Conservation (phyloP, 2,797 vertebrate genomes). For the Cryptoblepharus egeriae region DNA sequence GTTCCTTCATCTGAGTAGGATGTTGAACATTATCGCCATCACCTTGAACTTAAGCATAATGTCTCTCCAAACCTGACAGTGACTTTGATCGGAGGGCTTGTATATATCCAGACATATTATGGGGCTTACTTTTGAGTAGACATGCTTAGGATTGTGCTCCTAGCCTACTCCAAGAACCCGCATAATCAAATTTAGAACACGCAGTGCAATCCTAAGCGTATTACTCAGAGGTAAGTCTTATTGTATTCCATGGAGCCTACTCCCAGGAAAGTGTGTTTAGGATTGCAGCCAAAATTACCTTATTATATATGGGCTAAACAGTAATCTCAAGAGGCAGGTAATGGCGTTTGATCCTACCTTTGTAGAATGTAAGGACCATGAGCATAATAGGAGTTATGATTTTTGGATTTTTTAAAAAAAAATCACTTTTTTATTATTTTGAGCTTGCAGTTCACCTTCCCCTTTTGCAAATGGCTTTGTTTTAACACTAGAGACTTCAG, state of each 20-base stretch:
- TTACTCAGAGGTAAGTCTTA: no score
- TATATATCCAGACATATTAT: neutral
- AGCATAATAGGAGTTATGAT: neutral
- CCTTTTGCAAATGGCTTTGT: conserved; percentile 26
- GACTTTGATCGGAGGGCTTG: neutral
- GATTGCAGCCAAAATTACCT: no score
- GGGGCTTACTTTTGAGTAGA: no score
- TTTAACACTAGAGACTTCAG: conserved; percentile 34
- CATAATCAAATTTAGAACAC: neutral
- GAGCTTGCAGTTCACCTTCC: conserved; percentile 16
- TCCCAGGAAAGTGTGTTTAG: no score
- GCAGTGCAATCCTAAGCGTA: no score
- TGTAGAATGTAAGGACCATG: neutral
- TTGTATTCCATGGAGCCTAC: no score
- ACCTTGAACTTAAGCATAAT: no score
- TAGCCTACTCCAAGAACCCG: neutral
- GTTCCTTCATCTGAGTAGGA: neutral
- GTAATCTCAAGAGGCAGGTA: neutral
- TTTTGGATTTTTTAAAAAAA: neutral
- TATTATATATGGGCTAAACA: neutral
- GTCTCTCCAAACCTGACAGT: no score
- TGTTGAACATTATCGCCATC: neutral
- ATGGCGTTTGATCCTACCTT: neutral
- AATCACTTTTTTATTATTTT: conserved; percentile 4
- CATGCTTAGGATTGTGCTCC: no score